Conservation (phyloP, 2,797 vertebrate species). For the Channallabes apus region DNA sequence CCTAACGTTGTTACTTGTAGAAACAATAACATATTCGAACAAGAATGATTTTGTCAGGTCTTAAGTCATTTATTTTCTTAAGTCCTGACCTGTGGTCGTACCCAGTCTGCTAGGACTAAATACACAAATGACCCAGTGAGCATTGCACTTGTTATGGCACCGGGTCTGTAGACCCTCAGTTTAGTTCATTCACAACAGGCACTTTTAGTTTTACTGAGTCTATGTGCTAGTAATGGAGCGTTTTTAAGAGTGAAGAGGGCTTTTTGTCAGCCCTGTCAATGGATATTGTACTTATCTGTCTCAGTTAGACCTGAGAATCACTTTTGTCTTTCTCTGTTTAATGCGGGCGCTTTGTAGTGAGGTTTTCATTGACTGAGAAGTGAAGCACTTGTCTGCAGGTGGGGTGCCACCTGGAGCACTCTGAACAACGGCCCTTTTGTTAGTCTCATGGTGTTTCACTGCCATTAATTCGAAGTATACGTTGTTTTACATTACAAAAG, state of each 20-base stretch:
- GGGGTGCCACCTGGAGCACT: constrained; percentile 15
- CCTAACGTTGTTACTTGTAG: neutral
- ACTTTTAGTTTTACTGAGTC: neutral
- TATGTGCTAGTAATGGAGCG: constrained; percentile 19
- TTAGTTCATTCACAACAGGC: neutral
- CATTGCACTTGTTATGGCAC: neutral
- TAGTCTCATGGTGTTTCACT: constrained; percentile 19
- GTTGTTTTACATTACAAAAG: constrained; percentile 52
- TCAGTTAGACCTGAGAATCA: constrained; percentile 34
- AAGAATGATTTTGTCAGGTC: neutral
- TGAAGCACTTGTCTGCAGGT: constrained; percentile 9
- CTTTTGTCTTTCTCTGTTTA: constrained; percentile 1
- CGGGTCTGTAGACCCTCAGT: neutral
- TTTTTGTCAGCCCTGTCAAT: constrained; percentile 16
- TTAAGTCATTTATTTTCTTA: neutral
- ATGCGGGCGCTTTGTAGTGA: constrained; percentile 2
- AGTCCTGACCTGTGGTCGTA: neutral
- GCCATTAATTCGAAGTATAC: constrained; percentile 27
- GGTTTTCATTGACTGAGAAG: constrained; percentile 26
- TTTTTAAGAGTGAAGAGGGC: constrained; percentile 15
- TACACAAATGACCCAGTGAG: constrained; percentile 1
- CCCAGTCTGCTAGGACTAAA: neutral
- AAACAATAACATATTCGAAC: neutral
- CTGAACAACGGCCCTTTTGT: constrained; percentile 33
- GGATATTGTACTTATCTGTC: constrained; percentile 9